Conservation (phyloP, 1,140 invertebrate genomes). For the Trichonephila clavata region DNA sequence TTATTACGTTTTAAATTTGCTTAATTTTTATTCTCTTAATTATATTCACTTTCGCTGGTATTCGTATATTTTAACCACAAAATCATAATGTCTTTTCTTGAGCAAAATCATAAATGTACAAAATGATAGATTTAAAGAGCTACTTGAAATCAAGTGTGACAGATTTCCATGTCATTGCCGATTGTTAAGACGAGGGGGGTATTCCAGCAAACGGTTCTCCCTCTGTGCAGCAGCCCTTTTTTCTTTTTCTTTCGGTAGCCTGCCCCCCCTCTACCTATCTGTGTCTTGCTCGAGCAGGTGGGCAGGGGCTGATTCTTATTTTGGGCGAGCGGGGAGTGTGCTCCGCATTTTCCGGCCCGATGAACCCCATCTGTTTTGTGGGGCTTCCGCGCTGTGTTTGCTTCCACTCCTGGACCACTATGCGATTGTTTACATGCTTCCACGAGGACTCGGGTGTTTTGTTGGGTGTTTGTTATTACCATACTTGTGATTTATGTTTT, state of each 20-base stretch:
- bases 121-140: too few relatives aligned
- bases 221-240: not conserved
- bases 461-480: not conserved
- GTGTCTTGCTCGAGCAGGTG: constrained; percentile 45
- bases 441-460: not conserved
- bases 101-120: too few relatives aligned
- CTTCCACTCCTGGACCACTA: constrained; percentile 5
- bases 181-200: not conserved
- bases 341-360: constrained; percentile 57
- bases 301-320: constrained; percentile 32
- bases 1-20: too few relatives aligned
- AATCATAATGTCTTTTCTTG: too few relatives aligned
- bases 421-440: constrained; percentile 35
- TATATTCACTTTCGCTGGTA: too few relatives aligned
- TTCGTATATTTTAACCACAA: too few relatives aligned
- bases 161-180: too few relatives aligned
- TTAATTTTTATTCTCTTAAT: too few relatives aligned
- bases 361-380: constrained; percentile 67
- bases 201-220: not conserved
- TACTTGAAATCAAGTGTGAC: too few relatives aligned
- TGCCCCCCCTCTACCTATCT: not conserved
- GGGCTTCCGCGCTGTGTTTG: constrained; percentile 3
- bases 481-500: too few relatives aligned
- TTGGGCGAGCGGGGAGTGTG: not conserved
- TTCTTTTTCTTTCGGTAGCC: not conserved